phyloP scores from a whole-genome alignment of 2,888 invertebrate genomes.

The Melieria crassipennis region DNA sequence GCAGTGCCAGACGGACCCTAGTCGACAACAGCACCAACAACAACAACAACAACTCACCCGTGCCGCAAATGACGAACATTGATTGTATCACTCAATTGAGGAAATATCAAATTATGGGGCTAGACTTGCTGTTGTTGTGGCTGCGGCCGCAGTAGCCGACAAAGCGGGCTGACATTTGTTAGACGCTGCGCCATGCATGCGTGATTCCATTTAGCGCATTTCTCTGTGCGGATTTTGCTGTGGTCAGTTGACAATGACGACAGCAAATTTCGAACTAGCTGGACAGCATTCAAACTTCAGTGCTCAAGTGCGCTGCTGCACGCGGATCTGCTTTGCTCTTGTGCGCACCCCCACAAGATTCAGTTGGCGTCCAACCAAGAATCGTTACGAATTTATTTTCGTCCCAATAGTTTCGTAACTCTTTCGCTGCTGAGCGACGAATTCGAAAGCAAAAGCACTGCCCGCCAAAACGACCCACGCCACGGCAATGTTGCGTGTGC shows the following conservation, averaged over 20 bases:
- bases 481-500: conserved; percentile 36
- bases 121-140: neutral
- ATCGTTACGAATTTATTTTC: neutral
- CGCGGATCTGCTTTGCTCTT: neutral
- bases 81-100: conserved; percentile 56
- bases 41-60: too few species aligned
- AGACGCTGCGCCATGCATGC: too few species aligned
- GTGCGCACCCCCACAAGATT: neutral
- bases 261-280: too few species aligned
- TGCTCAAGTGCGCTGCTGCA: neutral
- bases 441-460: conserved; percentile 45
- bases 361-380: neutral
- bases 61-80: conserved; percentile 10
- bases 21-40: too few species aligned
- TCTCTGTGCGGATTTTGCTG: too few species aligned
- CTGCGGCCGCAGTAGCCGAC: too few species aligned
- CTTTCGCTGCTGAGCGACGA: conserved; percentile 2
- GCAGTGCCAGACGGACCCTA: too few species aligned
- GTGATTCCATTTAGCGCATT: too few species aligned
- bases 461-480: conserved; percentile 51
- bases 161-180: too few species aligned
- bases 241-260: too few species aligned
- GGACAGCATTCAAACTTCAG: too few species aligned
- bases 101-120: conserved; percentile 63
- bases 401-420: neutral